These are phyloP conservation scores for Arrhopalites spinosus DNA, from an alignment of 2,888 invertebrate species.

Conservation along the genomic window DNA sequence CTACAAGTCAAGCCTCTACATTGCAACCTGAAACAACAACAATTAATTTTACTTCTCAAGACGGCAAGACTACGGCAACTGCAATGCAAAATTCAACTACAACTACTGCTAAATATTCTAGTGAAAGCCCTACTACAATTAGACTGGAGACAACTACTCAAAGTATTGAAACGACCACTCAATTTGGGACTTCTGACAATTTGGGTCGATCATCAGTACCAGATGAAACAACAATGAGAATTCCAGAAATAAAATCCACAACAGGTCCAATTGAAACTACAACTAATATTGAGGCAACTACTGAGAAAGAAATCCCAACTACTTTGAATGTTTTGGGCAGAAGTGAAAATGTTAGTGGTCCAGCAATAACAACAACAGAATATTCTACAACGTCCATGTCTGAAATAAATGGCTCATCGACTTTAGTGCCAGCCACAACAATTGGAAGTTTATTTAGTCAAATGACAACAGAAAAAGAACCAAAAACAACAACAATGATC, in stretches of 20 bases:
- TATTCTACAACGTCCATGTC: not conserved
- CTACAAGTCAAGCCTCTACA: not conserved
- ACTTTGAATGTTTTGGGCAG: not conserved
- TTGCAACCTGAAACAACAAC: not conserved
- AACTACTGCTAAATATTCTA: too few relatives aligned
- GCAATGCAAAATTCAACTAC: not conserved
- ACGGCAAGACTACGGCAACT: not conserved
- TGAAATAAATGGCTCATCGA: not conserved
- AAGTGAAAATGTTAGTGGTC: not conserved
- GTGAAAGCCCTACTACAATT: not conserved
- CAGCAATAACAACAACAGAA: not conserved
- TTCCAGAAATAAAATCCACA: not conserved
- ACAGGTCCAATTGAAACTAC: not conserved
- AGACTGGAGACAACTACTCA: not conserved
- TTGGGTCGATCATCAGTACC: constrained; percentile 30
- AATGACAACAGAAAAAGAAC: not conserved
- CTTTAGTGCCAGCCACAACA: not conserved
- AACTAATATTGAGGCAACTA: not conserved
- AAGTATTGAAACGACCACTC: not conserved
- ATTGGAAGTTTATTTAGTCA: constrained; percentile 10
- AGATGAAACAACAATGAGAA: constrained; percentile 5
- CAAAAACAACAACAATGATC: constrained; percentile 42
- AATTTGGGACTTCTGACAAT: not conserved
- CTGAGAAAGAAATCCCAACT: not conserved
- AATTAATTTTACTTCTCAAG: not conserved